Evolutionary conservation across 2,797 vertebrate genomes (phyloP).

Genomic region (Halcyon leucocephala): DNA sequence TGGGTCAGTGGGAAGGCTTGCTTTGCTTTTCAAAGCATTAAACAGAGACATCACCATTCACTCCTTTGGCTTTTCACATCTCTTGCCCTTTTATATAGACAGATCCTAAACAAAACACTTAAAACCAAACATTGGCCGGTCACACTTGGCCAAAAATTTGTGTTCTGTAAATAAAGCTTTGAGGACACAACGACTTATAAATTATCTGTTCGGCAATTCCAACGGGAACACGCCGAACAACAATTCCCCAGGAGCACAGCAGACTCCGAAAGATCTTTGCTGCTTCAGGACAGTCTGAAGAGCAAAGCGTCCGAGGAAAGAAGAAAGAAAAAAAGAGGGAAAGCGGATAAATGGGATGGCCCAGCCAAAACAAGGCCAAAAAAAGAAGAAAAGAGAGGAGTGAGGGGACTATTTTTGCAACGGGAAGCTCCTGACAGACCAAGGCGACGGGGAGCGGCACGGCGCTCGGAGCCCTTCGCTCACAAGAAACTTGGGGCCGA

Average conservation of each 20-base stretch:
- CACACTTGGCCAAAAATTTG: not conserved
- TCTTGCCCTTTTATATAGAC: not conserved
- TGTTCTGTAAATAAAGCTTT: constrained; percentile 5
- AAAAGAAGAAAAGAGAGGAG: not conserved
- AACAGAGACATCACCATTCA: not conserved
- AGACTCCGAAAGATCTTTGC: not conserved
- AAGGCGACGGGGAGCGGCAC: not conserved
- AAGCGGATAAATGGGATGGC: not conserved
- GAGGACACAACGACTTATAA: not conserved
- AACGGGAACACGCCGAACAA: not conserved
- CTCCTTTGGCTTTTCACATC: not conserved
- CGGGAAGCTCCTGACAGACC: not conserved
- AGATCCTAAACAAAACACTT: not conserved
- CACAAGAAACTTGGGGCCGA: no score
- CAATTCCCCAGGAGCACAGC: not conserved
- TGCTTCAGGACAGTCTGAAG: not conserved
- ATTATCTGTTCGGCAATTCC: not conserved
- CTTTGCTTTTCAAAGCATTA: not conserved
- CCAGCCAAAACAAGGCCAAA: not conserved
- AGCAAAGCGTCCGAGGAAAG: not conserved
- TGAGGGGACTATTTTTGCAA: not conserved
- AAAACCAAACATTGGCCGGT: not conserved
- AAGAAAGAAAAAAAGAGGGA: not conserved
- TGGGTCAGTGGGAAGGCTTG: not conserved
- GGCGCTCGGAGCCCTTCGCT: not conserved